Evolutionary conservation across 2,888 invertebrate genomes (phyloP), one percentile per base, ranked within the genome.

Genomic region (Euzetes globulus): DNA sequence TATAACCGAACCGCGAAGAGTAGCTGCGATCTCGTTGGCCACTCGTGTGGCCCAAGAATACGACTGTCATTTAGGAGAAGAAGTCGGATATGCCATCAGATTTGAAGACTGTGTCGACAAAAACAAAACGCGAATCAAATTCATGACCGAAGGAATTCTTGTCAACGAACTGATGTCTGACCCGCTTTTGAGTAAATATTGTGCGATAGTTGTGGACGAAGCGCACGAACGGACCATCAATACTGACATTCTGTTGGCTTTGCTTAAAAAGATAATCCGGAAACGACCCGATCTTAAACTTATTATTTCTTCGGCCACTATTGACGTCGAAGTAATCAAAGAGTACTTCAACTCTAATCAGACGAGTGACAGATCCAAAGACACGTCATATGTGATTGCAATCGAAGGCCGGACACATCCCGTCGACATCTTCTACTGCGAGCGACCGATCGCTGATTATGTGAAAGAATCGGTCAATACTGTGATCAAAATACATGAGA

Each of bases 141-240:
- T 90, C 80, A 89, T 99, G 89, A 98, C 98, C 0, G 98, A 99
- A 84, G 98, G 98, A 0, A 91, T 98, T 75, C 82, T 99, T 33
- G 85, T 99, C 1, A 86, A 95, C 25, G 98, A 99, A 85, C 91
- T 99, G 87, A 92, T 98, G 86, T 87, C 88, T 0, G 97, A 99
- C 81, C 99, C 98, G 0, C 84, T 99, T 11, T 85, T 99, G 1
- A 89, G 90, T 79, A 89, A 89, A 79, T 99, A 98, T 82, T 88
- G 89, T 60, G 90, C 91, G 1, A 88, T 98, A 3, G 89, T 97
- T 80, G 84, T 97, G 47, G 96, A 97, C 81, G 96, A 97, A 86
- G 96, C 94, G 0, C 99, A 99, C 81, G 98, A 99, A 83, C 86
- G 98, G 60, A 92, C 91, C 0, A 86, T 94, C 71, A 88, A 94